These are phyloP conservation scores for Enteromius thamalakanensis DNA, from an alignment of 2,797 vertebrate species.

Conservation along the genomic window DNA sequence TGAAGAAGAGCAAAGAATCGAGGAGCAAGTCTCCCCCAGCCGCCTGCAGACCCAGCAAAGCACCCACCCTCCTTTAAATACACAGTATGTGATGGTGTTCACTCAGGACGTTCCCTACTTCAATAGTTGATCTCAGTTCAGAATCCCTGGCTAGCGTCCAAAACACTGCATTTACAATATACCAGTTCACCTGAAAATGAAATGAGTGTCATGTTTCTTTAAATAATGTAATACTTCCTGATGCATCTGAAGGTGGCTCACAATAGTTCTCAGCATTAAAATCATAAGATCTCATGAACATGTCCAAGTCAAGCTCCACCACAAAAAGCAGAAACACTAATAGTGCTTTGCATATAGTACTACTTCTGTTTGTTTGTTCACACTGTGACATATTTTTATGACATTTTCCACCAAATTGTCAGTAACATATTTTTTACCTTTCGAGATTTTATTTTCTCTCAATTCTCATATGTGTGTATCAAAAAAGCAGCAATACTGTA, in stretches of 20 bases:
- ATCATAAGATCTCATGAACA: not conserved
- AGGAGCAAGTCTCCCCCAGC: slow-evolving; percentile 81
- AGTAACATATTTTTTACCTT: not conserved
- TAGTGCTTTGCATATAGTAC: not conserved
- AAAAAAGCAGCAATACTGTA: not conserved
- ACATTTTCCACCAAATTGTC: not conserved
- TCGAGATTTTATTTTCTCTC: not conserved
- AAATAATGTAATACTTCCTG: not conserved
- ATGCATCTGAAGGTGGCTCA: not conserved
- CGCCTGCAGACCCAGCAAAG: slow-evolving; percentile 85
- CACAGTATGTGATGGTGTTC: not conserved
- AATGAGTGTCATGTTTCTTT: not conserved
- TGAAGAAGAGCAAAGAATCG: slow-evolving; percentile 78
- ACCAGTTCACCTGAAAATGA: not conserved
- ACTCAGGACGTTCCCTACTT: not conserved
- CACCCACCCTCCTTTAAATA: slow-evolving; percentile 88
- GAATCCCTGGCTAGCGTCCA: not conserved
- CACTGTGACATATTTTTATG: not conserved
- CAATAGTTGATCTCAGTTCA: not conserved
- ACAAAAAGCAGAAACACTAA: not conserved
- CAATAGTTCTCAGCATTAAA: not conserved
- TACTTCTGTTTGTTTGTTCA: not conserved
- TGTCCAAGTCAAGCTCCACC: not conserved
- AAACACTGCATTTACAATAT: not conserved
- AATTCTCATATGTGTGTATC: not conserved